phyloP scores from a whole-genome alignment of 2,797 vertebrate genomes.

The Ctenosaura bakeri region DNA sequence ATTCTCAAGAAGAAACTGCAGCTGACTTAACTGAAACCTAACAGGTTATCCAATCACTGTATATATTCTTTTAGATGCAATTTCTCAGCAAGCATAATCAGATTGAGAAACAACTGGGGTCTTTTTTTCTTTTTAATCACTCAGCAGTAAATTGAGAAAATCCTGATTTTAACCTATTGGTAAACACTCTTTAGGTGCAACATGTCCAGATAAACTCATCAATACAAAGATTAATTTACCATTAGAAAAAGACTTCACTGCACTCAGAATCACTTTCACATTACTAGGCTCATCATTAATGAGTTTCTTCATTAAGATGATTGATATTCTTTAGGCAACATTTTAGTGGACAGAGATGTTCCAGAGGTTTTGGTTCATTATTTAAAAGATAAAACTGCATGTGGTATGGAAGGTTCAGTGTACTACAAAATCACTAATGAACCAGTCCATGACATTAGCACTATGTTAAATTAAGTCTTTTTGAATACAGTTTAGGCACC shows the following conservation, averaged over 20 bases:
- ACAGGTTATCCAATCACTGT: neutral
- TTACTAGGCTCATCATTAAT: slow-evolving; percentile 11
- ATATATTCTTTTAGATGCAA: neutral
- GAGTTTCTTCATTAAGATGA: slow-evolving; percentile 28
- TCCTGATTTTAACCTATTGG: neutral
- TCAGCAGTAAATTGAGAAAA: neutral
- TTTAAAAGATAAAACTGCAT: slow-evolving; percentile 33
- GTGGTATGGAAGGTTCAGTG: neutral
- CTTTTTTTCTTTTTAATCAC: too few relatives aligned
- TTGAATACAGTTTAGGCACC: slow-evolving; percentile 39
- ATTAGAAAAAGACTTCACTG: neutral
- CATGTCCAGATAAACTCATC: neutral
- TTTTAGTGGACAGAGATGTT: slow-evolving; percentile 51
- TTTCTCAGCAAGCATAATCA: too few relatives aligned
- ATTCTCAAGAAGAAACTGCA: slow-evolving; percentile 6
- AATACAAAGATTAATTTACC: slow-evolving; percentile 34
- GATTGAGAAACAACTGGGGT: too few relatives aligned
- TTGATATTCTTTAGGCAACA: slow-evolving; percentile 44
- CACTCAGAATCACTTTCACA: slow-evolving; percentile 22
- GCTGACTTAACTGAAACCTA: slow-evolving; percentile 13
- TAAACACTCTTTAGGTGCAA: neutral
- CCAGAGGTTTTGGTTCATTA: slow-evolving; percentile 42
- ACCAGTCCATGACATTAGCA: fast-evolving
- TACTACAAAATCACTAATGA: neutral
- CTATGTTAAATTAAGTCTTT: slow-evolving; percentile 32